Evolutionary conservation across 2,113 vertebrate species (phyloP).

Genomic region (Pelecanus crispus): DNA sequence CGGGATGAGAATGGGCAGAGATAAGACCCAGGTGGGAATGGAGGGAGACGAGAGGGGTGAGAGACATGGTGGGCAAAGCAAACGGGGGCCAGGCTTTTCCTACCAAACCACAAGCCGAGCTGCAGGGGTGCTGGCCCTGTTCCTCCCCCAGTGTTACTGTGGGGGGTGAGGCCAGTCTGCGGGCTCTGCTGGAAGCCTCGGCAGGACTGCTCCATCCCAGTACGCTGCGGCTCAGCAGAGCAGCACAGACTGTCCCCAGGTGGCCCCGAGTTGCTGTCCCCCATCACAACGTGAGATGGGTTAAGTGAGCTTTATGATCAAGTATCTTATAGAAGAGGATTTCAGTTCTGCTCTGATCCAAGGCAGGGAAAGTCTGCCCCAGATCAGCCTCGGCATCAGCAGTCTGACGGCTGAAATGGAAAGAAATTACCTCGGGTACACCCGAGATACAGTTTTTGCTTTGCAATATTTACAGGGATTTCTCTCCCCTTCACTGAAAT

Average conservation of each 20-base stretch:
- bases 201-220: background rate
- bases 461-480: constrained; percentile 7
- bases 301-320: background rate
- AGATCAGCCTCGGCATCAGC: background rate
- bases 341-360: background rate
- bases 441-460: background rate
- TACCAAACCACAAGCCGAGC: background rate
- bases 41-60: too few species aligned
- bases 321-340: background rate
- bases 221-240: background rate
- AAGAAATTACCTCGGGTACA: background rate
- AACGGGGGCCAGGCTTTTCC: background rate
- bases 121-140: background rate
- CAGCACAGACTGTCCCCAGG: background rate
- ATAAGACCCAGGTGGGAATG: background rate
- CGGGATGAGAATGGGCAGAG: background rate
- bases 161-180: background rate
- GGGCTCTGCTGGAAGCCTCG: background rate
- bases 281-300: background rate
- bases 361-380: background rate
- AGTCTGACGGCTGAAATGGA: background rate
- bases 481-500: background rate
- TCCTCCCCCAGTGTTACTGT: background rate
- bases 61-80: background rate
- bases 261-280: background rate